Conservation (phyloP, 2,888 invertebrate genomes). For the Tipula unca region DNA sequence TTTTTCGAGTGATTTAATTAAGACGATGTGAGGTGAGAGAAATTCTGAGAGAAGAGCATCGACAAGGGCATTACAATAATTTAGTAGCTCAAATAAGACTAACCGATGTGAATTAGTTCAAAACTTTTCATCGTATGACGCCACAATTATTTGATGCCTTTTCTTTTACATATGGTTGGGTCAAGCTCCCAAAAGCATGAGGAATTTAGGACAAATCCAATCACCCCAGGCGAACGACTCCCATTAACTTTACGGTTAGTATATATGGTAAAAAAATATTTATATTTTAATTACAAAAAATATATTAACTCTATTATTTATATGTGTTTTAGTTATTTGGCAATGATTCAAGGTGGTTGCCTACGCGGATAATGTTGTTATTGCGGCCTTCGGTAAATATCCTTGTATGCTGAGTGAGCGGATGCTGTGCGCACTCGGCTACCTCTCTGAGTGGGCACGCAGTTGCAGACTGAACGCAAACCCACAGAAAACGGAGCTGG, state of each 20-base stretch:
- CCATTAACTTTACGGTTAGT: background rate
- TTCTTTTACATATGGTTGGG: background rate
- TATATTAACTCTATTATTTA: background rate
- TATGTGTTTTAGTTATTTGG: background rate
- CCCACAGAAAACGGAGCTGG: no score
- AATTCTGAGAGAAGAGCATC: background rate
- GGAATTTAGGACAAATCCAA: background rate
- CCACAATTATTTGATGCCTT: background rate
- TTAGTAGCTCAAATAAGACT: background rate
- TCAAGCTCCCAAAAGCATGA: background rate
- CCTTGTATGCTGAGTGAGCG: no score
- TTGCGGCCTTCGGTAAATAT: no score
- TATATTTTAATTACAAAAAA: background rate
- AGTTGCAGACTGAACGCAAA: no score
- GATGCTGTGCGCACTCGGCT: no score
- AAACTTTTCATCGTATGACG: background rate
- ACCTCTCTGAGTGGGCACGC: no score
- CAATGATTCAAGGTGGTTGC: no score
- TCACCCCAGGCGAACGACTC: background rate
- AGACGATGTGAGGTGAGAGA: background rate
- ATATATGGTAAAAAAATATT: background rate
- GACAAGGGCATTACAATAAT: background rate
- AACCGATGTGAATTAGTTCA: background rate
- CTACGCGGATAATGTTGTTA: no score
- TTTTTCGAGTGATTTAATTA: background rate